These are phyloP conservation scores for Natator depressus DNA, from an alignment of 2,113 vertebrate genomes.

Conservation along the genomic window DNA sequence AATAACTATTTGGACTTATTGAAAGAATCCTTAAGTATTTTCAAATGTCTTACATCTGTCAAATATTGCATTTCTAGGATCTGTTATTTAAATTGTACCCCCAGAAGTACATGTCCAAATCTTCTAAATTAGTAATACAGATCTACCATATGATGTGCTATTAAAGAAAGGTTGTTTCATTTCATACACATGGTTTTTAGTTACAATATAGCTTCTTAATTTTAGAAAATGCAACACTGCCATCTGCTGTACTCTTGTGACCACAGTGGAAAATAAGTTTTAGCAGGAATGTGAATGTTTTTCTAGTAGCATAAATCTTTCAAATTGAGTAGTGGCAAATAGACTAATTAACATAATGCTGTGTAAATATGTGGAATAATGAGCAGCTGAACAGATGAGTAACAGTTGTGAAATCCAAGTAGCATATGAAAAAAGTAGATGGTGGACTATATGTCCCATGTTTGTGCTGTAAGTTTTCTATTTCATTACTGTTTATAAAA, in stretches of 20 bases:
- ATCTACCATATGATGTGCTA: fast-evolving
- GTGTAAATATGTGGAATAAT: background rate
- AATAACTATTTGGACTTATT: fast-evolving
- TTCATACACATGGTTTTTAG: background rate
- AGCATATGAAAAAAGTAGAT: background rate
- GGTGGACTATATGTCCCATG: too few relatives aligned
- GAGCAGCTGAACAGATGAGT: background rate
- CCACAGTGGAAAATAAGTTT: background rate
- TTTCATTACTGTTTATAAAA: background rate
- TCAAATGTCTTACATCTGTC: fast-evolving
- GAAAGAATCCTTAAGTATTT: fast-evolving
- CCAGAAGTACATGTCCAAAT: fast-evolving
- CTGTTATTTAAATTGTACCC: background rate
- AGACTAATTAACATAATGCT: background rate
- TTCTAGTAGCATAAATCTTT: background rate
- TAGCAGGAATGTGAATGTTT: background rate
- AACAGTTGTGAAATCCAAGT: background rate
- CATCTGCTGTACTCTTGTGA: slow-evolving; percentile 61
- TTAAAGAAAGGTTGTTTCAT: fast-evolving
- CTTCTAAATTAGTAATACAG: fast-evolving
- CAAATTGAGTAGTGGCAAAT: background rate
- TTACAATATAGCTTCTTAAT: too few relatives aligned
- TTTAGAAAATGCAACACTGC: slow-evolving; percentile 64
- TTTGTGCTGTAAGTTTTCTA: background rate
- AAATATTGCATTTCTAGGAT: background rate